Evolutionary conservation across 2,888 invertebrate genomes (phyloP), one percentile per base, ranked within the genome.

Genomic region (Leucozona laternaria): DNA sequence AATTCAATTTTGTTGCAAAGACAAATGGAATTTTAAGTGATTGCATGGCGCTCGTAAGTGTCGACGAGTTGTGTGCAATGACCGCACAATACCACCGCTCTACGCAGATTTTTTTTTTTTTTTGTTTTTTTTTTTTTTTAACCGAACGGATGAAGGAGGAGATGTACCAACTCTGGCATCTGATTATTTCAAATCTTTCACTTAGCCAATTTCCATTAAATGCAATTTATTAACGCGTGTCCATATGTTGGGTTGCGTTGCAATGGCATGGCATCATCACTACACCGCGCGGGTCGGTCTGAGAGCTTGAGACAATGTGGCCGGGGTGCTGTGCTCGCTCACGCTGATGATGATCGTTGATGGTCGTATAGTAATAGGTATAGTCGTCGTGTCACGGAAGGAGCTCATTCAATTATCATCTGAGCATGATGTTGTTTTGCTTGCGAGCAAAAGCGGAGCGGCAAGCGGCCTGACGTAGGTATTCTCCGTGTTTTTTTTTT

Each of bases 171-270:
- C 73, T 70, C 75, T 50, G 48, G 48, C 66, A 66, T 66, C 34
- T 86, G 71, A 86, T 86, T 82, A 75, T 82, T 86, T 82, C 71
- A 82, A 86, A 86, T 86, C 86, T 86, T 86, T 86, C 82, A 86
- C 86, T 82, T 82, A 82, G 82, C 64, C 82, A 86, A 86, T 86
- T 82, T 86, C 78, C 86, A 86, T 86, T 79, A 86, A 86, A 82
- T 82, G 82, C 86, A 86, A 86, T 86, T 86, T 86, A 86, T 86
- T 86, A 86, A 86, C 86, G 86, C 86, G 86, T 86, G 85, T 78
- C 84, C 84, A 68, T 68, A 68, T 72, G 84, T 72, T 85, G 77
- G 77, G 70, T 22, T 22, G 58, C 34, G 68, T 48, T 75, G 73
- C 70, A 75, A 37, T 50, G 17, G 20, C 72, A 60, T n/a, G 11